Conservation (phyloP, 2,888 invertebrate species). For the Conops quadrifasciatus region DNA sequence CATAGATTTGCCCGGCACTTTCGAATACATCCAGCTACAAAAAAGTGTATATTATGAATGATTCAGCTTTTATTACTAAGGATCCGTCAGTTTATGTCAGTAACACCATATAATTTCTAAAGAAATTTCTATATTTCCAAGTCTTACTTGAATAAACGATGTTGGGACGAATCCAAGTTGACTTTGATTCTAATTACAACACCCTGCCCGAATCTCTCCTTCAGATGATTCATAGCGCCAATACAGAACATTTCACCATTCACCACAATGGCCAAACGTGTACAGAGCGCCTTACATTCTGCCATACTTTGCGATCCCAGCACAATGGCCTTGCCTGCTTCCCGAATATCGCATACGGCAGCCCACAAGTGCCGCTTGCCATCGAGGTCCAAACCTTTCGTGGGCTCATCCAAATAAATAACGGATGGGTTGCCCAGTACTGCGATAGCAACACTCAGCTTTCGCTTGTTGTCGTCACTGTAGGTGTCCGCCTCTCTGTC, state of each 20-base stretch:
- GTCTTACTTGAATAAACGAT: neutral
- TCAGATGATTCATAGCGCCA: slow-evolving; percentile 74
- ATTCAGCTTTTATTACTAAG: no score
- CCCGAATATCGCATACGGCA: slow-evolving; percentile 65
- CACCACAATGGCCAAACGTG: slow-evolving; percentile 77
- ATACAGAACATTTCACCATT: slow-evolving; percentile 74
- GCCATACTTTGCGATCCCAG: slow-evolving; percentile 88
- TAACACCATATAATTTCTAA: no score
- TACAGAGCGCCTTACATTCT: slow-evolving; percentile 71
- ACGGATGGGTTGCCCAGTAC: slow-evolving; percentile 74
- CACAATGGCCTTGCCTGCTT: slow-evolving; percentile 77
- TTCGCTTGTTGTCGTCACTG: slow-evolving; percentile 79
- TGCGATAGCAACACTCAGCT: slow-evolving; percentile 76
- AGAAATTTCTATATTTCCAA: no score
- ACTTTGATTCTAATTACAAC: neutral
- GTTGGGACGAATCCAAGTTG: neutral
- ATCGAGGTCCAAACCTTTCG: slow-evolving; percentile 67
- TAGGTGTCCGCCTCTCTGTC: slow-evolving; percentile 70
- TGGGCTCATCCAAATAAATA: slow-evolving; percentile 74
- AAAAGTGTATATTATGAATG: no score
- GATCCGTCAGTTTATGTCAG: no score
- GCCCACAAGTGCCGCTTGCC: slow-evolving; percentile 80
- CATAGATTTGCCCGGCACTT: neutral
- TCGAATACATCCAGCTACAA: slow-evolving; percentile 1
- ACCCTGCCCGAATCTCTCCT: slow-evolving; percentile 53